Percentiles rank a stretch among this genome's conserved stretches.
phyloP scores from a whole-genome alignment of 2,113 vertebrate genomes.

The Sula dactylatra region DNA sequence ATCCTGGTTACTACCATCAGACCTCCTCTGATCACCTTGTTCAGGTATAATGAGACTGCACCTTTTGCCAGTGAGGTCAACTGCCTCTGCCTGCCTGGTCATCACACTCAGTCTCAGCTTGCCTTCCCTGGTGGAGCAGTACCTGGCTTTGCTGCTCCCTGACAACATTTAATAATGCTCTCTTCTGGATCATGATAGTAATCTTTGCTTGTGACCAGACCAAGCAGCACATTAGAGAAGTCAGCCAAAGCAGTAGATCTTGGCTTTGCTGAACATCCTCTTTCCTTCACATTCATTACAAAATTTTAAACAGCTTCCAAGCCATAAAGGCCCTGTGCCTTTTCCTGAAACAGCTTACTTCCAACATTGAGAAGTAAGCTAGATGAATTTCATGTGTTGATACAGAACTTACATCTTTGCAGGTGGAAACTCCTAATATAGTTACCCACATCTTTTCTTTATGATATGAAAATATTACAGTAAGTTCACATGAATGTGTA shows the following conservation, averaged over 20 bases:
- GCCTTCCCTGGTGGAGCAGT: not conserved
- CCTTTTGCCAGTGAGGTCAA: not conserved
- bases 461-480: not conserved
- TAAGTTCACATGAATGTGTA: not conserved
- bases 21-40: not conserved
- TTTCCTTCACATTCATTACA: not conserved
- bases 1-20: not conserved
- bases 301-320: not conserved
- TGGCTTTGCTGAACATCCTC: not conserved
- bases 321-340: not conserved
- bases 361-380: not conserved
- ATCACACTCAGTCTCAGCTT: not conserved
- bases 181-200: not conserved
- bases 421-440: not conserved
- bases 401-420: not conserved
- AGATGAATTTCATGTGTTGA: not conserved
- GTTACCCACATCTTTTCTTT: not conserved
- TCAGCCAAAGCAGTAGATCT: not conserved
- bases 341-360: not conserved
- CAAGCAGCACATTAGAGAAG: not conserved
- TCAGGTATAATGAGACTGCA: no score
- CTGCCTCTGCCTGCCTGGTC: not conserved
- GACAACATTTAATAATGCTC: not conserved
- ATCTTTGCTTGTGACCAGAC: not conserved
- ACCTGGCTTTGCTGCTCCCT: not conserved